Percentiles rank a stretch among this genome's conserved stretches.
These are phyloP conservation scores for Platycheirus albimanus DNA, from an alignment of 2,888 invertebrate species.

Conservation along the genomic window DNA sequence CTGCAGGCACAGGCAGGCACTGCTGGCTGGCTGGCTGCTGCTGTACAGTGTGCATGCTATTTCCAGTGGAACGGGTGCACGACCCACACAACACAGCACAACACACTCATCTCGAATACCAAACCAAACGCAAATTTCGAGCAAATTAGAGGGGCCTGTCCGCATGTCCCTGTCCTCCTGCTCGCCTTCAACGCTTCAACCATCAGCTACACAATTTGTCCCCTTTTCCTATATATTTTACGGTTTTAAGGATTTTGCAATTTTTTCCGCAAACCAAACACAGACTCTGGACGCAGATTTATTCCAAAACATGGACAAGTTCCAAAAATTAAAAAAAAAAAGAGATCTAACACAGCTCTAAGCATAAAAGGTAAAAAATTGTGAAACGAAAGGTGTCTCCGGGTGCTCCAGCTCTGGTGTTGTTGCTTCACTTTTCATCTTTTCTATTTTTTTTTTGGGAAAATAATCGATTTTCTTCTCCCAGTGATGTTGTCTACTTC, in stretches of 20 bases:
- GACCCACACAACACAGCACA: constrained; percentile 38
- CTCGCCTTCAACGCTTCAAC: constrained; percentile 21
- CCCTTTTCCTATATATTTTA: constrained; percentile 29
- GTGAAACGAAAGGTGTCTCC: constrained; percentile 49
- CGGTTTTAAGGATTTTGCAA: too few species aligned
- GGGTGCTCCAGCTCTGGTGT: constrained; percentile 17
- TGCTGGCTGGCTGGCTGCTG: constrained; percentile 20
- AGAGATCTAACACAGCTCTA: constrained; percentile 27
- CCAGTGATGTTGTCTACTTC: constrained; percentile 70
- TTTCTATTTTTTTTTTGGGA: constrained; percentile 46
- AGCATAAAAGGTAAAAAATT: constrained; percentile 12
- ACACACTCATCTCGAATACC: constrained; percentile 45
- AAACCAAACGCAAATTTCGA: constrained; percentile 52
- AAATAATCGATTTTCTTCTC: constrained; percentile 71
- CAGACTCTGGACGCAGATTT: constrained; percentile 6
- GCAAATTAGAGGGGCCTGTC: constrained; percentile 55
- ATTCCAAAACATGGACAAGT: constrained; percentile 10
- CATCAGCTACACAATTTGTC: constrained; percentile 23
- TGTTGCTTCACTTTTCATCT: constrained; percentile 54
- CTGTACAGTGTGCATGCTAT: constrained; percentile 22
- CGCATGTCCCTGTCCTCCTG: constrained; percentile 24
- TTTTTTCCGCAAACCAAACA: constrained; percentile 42
- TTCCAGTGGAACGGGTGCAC: constrained; percentile 58
- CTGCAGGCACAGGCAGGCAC: constrained; percentile 30
- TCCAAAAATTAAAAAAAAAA: constrained; percentile 26